Base-by-base conservation (phyloP, 2,113 vertebrate species). In the Crotophaga sulcirostris region DNA sequence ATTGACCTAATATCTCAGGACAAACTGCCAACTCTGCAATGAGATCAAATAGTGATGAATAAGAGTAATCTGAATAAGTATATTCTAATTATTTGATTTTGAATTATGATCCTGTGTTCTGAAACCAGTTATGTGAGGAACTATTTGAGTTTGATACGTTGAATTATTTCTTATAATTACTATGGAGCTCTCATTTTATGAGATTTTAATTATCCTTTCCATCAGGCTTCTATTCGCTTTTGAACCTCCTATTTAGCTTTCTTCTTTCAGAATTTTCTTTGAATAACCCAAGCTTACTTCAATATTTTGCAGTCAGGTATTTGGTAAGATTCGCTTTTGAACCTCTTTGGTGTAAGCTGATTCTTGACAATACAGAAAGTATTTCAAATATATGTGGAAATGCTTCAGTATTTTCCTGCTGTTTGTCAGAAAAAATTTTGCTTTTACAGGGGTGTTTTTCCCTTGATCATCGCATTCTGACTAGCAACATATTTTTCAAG, bases 351-450 rank as follows among this genome's bases (percentile, higher is more conserved):
- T 58, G 31, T 69, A 76, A 91, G 54, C 16, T 66, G 47, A 59
- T 80, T 60, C 59, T 90, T 86, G 87, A 90, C 45, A 95, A 54
- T 55, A 34, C 17, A 51, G 67, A 66, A 91, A 34, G 3, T 75
- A 73, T 89, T 91, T 91, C 49, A 84, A 62, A 63, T 69, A 55
- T 42, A n/a, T 77, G 54, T 86, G 75, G 45, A 90, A 96, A 85
- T 80, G 13, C 25, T 77, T 64, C 0, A 0, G 5, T 54, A 66
- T 54, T 66, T 90, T 85, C 70, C 70, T 83, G 62, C 66, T 94
- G 31, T 56, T 94, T 49, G 15, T 82, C 56, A 56, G 31, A 59
- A n/a, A 42, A 8, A 1, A 3, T 9, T 62, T 81, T 93, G 14
- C 28, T 60, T 84, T 89, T 72, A 20, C 12, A 54, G 7, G 2